These are phyloP conservation scores for Remorina albescens DNA, from an alignment of 2,797 vertebrate species.

Conservation along the genomic window DNA sequence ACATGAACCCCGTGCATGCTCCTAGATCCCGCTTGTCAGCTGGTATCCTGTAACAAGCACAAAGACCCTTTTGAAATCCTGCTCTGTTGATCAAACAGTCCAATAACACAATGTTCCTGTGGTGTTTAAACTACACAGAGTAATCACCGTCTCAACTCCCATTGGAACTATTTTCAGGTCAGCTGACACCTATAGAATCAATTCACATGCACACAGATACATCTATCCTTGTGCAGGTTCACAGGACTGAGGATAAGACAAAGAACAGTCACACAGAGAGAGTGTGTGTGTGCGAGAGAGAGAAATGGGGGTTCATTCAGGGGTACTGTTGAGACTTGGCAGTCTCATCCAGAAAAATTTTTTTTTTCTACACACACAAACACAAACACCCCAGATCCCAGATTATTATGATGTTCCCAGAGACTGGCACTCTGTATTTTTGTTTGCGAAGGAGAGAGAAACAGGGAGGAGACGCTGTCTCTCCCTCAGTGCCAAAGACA, in stretches of 20 bases:
- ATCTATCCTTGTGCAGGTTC: constrained; percentile 24
- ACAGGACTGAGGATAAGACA: constrained; percentile 3
- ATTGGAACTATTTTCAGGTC: constrained; percentile 19
- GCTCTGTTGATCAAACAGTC: constrained; percentile 26
- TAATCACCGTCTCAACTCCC: constrained; percentile 9
- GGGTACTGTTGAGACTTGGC: constrained; percentile 55
- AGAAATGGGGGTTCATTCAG: constrained; percentile 29
- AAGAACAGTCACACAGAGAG: not conserved
- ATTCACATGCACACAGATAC: constrained; percentile 5
- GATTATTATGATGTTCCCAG: constrained; percentile 56
- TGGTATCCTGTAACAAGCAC: not conserved
- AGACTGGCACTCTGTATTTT: constrained; percentile 44
- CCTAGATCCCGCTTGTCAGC: not conserved
- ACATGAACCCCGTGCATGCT: not conserved
- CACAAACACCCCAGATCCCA: constrained; percentile 34
- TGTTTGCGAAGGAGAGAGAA: not conserved
- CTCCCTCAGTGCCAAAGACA: constrained; percentile 19
- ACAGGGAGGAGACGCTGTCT: not conserved
- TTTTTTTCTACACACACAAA: constrained; percentile 22
- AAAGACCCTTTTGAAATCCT: constrained; percentile 10
- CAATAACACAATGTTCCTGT: constrained; percentile 9
- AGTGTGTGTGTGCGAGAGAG: constrained; percentile 3
- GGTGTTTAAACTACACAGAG: constrained; percentile 22
- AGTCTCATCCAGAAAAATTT: constrained; percentile 55
- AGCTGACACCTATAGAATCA: constrained; percentile 15